Percentiles rank a stretch among this genome's conserved stretches.
phyloP scores from a whole-genome alignment of 2,113 vertebrate species.

The Lepus americanus region DNA sequence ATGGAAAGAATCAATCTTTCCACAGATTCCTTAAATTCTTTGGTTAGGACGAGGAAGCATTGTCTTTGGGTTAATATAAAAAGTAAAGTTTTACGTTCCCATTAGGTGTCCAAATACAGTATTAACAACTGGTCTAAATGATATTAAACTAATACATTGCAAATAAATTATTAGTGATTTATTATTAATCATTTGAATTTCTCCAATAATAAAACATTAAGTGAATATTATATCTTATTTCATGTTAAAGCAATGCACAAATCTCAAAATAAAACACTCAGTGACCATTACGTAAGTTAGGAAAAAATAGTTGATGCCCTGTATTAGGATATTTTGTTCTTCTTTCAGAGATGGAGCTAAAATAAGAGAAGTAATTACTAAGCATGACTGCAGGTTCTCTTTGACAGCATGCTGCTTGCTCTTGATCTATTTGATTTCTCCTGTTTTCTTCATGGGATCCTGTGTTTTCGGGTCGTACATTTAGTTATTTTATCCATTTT shows the following conservation, averaged over 20 bases:
- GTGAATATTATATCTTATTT: background rate
- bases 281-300: background rate
- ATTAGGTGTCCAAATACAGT: background rate
- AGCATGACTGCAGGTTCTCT: background rate
- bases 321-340: background rate
- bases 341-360: background rate
- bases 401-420: background rate
- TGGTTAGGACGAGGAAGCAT: background rate
- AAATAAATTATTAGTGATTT: background rate
- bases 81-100: background rate
- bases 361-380: background rate
- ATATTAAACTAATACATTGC: background rate
- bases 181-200: background rate
- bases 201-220: background rate
- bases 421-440: background rate
- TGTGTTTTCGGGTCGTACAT: background rate
- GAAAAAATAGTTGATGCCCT: background rate
- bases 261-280: background rate
- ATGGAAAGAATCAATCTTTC: conserved; percentile 1
- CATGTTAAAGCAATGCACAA: background rate
- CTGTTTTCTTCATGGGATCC: background rate
- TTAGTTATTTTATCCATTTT: background rate
- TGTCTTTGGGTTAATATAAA: background rate
- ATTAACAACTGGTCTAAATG: background rate
- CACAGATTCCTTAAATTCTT: conserved; percentile 5